These are phyloP conservation scores for Schizopygopsis malacanthus DNA, from an alignment of 2,797 vertebrate genomes.

Conservation along the genomic window DNA sequence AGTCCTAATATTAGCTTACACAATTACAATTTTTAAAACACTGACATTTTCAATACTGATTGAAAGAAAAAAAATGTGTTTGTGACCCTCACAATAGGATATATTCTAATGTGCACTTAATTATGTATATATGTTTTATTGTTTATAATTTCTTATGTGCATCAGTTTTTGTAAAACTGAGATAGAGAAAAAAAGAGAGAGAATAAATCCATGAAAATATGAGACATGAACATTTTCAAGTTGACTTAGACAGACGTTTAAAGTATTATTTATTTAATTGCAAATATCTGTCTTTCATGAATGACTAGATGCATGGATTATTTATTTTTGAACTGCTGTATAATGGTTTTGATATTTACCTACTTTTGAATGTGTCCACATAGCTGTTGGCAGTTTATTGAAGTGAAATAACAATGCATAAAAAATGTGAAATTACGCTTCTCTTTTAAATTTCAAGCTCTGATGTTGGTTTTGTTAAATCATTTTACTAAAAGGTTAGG, in stretches of 20 bases:
- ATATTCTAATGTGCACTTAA: neutral
- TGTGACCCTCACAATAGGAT: neutral
- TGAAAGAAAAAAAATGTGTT: too few relatives aligned
- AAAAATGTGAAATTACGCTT: neutral
- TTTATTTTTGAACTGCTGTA: neutral
- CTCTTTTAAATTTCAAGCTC: neutral
- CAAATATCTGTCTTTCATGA: constrained; percentile 4
- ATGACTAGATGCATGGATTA: neutral
- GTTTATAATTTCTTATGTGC: neutral
- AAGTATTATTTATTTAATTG: neutral
- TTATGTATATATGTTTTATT: neutral
- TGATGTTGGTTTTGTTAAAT: neutral
- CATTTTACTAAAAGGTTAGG: neutral
- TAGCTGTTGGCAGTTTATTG: neutral
- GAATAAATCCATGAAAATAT: too few relatives aligned
- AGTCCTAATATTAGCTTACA: neutral
- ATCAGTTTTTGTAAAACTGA: neutral
- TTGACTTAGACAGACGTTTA: neutral
- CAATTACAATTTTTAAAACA: too few relatives aligned
- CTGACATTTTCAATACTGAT: neutral
- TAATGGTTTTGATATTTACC: neutral
- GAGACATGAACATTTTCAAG: neutral
- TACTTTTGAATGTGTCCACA: neutral
- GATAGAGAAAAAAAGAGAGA: too few relatives aligned
- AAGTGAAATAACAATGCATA: neutral